Evolutionary conservation across 2,888 invertebrate species (phyloP), one percentile per base, ranked within the genome.

Genomic region (Drosophila subsilvestris): DNA sequence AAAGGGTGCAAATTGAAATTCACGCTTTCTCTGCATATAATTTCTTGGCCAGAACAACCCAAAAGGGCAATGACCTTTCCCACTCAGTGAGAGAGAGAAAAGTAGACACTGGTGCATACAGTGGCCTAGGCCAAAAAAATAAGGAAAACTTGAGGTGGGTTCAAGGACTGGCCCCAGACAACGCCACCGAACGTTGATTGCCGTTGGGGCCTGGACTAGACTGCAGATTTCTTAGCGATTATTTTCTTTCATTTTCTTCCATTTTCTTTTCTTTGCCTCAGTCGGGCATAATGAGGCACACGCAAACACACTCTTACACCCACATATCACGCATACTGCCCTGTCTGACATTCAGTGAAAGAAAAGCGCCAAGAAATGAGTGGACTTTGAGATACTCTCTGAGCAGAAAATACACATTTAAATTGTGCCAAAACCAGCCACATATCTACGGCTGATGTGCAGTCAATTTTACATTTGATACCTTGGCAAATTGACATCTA

Each of bases 1-100:
- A 59, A 45, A 51, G 43, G 53, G 75, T 55, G 66, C 61, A 76
- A 71, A 79, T 76, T 67, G 76, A 75, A 81, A 73, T 79, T 77
- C 82, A 49, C 65, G 65, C 65, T 37, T 43, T 65, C 54, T 32
- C 32, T 25, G 48, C 66, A 20, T 43, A 49, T 66, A 32, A 66
- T 49, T 66, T 43, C 65, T 32, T 56, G 48, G 18, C 68, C 50
- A 70, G 73, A 67, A 69, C 65, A 20, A 22, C 20, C 18, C 29
- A 32, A 29, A n/a, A 53, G 67, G 59, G 47, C 67, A 43, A 32
- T 51, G 67, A 68, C 29, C 67, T 25, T 20, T 22, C 10, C 14
- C 18, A 10, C 12, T 14, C 43, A 14, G 12, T 9, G 12, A 55
- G 44, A 25, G 25, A 6, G 25, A 25, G 25, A 27, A 27, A 4